Base-by-base conservation (phyloP, 2,797 vertebrate genomes). In the Glyptemys insculpta region DNA sequence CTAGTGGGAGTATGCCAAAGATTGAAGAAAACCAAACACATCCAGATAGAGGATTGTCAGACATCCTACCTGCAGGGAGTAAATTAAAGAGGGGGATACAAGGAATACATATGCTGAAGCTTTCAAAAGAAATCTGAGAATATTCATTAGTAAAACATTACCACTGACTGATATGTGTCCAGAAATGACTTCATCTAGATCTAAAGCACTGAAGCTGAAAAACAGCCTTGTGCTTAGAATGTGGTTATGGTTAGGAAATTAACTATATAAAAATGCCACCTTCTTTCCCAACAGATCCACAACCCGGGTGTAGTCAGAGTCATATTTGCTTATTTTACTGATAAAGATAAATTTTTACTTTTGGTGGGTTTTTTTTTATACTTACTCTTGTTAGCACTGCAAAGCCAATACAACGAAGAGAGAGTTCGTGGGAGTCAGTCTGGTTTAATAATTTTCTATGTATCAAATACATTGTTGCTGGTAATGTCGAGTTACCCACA, bases 51-150 rank as follows among this genome's bases (percentile, higher is more conserved):
- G 86, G 90, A 85, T 76, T 76, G 84, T 88, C 93, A 92, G 88
- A 82, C 82, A 68, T 90, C 88, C 92, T 91, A 96, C 95, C 94
- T 95, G 92, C 80, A 72, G 91, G 86, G 86, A 96, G 68, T 81
- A 87, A 93, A 96, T 93, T 91, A 85, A 86, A 83, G 37, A 92
- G 76, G 29, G 62, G 96, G 78, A 84, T 34, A n/a, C 11, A 96
- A 96, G 79, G 84, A 76, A 93, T 50, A 84, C 78, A 87, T 93
- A 62, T 92, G 79, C 72, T 91, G 86, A 90, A 41, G 5, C 80
- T 96, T 96, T 89, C 88, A 80, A 89, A 94, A 81, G 95, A 91
- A 83, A 34, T 18, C 41, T 83, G 27, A 86, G 81, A 85, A 37
- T 59, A 16, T 16, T 96, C 25, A 81, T 89, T 94, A 0, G 0